Evolutionary conservation across 2,797 vertebrate species (phyloP).

Genomic region (Artibeus jamaicensis): DNA sequence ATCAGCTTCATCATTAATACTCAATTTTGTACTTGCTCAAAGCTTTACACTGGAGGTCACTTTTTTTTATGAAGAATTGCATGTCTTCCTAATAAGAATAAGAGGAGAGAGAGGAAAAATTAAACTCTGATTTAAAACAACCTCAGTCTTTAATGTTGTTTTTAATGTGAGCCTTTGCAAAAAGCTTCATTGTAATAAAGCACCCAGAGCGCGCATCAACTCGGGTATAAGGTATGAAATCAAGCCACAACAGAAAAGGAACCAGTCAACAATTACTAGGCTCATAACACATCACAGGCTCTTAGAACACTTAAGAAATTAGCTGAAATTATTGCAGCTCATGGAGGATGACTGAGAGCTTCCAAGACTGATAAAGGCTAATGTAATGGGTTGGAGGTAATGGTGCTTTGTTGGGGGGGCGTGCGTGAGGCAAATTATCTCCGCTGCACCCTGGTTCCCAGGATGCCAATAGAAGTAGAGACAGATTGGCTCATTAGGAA

Average conservation of each 20-base stretch:
- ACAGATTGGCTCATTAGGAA: conserved; percentile 78
- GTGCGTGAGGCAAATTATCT: conserved; percentile 69
- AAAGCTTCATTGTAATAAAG: conserved; percentile 72
- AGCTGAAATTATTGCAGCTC: conserved; percentile 77
- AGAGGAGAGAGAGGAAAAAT: conserved; percentile 63
- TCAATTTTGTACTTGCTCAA: conserved; percentile 53
- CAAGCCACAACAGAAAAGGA: conserved; percentile 66
- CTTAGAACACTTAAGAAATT: conserved; percentile 80
- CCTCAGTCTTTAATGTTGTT: conserved; percentile 65
- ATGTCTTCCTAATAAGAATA: conserved; percentile 61
- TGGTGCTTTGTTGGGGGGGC: conserved; percentile 66
- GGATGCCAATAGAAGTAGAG: conserved; percentile 74
- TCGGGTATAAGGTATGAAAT: conserved; percentile 70
- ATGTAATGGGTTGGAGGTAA: conserved; percentile 75
- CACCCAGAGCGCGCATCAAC: conserved; percentile 64
- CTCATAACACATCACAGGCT: conserved; percentile 77
- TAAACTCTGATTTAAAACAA: conserved; percentile 74
- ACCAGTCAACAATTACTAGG: conserved; percentile 78
- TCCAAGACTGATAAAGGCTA: conserved; percentile 71
- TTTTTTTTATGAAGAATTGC: conserved; percentile 64
- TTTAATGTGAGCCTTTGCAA: conserved; percentile 72
- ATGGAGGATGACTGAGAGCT: conserved; percentile 73
- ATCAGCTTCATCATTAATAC: conserved; percentile 64
- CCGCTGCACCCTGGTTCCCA: conserved; percentile 73
- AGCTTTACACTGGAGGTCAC: conserved; percentile 67